A percentile compares a stretch with the other conserved stretches of the same genome.
Conservation (phyloP, 2,113 vertebrate genomes). For the Aegotheles bennettii region DNA sequence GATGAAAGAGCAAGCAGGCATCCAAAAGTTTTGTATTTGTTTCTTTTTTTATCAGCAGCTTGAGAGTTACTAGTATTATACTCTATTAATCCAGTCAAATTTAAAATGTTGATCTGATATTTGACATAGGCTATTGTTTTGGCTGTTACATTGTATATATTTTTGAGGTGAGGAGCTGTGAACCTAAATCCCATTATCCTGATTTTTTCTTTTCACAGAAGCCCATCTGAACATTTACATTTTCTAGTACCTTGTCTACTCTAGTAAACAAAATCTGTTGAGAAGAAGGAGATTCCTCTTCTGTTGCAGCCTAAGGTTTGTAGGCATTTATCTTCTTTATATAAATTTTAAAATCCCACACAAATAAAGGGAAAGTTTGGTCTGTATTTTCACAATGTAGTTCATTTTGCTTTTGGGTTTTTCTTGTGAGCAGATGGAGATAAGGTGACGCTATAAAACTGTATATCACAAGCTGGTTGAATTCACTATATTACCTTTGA, state of each 20-base stretch:
- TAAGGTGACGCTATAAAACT: not conserved
- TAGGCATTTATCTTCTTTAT: not conserved
- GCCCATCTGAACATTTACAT: not conserved
- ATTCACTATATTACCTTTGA: accelerated
- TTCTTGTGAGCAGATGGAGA: not conserved
- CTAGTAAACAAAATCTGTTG: not conserved
- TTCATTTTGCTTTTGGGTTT: not conserved
- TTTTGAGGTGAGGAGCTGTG: not conserved
- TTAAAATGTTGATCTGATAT: not conserved
- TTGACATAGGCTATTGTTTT: not conserved
- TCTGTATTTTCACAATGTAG: not conserved
- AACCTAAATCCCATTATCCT: not conserved
- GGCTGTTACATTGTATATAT: not conserved
- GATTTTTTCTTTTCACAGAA: not conserved
- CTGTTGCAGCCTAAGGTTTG: not conserved
- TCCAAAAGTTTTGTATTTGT: not conserved
- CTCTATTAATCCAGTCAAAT: not conserved
- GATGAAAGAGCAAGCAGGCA: not conserved
- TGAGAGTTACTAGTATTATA: not conserved
- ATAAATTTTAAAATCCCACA: not conserved
- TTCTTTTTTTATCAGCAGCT: not conserved
- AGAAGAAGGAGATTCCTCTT: not conserved
- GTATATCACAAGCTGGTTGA: not conserved
- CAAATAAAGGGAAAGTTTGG: not conserved
- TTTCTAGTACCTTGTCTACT: not conserved